Evolutionary conservation across 2,797 vertebrate genomes (phyloP).

Genomic region (Notamacropus eugenii): DNA sequence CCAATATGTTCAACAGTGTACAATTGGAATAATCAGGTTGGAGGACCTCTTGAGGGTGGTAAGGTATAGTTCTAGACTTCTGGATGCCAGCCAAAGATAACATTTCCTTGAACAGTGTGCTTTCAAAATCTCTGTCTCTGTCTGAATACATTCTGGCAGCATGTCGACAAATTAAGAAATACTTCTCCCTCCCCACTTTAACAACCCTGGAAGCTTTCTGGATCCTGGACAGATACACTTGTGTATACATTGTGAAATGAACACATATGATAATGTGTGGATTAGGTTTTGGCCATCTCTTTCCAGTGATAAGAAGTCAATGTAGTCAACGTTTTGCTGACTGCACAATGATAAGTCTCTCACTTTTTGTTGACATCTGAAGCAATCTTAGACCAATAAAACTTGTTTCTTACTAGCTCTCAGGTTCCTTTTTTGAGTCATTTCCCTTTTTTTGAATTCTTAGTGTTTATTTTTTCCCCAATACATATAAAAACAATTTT

Average conservation of each 20-base stretch:
- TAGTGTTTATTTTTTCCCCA: background rate
- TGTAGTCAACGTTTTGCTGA: background rate
- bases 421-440: background rate
- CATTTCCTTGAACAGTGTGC: background rate
- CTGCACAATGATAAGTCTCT: background rate
- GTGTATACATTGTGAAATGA: background rate
- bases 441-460: background rate
- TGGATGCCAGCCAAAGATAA: background rate
- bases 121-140: background rate
- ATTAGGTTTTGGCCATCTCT: background rate
- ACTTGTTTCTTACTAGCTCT: background rate
- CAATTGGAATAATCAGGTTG: background rate
- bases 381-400: background rate
- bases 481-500: background rate
- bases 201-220: background rate
- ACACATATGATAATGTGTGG: background rate
- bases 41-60: background rate
- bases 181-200: background rate
- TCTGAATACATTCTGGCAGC: background rate
- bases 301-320: background rate
- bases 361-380: background rate
- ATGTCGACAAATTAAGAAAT: background rate
- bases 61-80: background rate
- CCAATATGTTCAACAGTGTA: background rate
- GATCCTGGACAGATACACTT: background rate